A percentile compares a stretch with the other conserved stretches of the same genome.
phyloP scores from a whole-genome alignment of 2,797 vertebrate genomes.

The Acomys russatus region DNA sequence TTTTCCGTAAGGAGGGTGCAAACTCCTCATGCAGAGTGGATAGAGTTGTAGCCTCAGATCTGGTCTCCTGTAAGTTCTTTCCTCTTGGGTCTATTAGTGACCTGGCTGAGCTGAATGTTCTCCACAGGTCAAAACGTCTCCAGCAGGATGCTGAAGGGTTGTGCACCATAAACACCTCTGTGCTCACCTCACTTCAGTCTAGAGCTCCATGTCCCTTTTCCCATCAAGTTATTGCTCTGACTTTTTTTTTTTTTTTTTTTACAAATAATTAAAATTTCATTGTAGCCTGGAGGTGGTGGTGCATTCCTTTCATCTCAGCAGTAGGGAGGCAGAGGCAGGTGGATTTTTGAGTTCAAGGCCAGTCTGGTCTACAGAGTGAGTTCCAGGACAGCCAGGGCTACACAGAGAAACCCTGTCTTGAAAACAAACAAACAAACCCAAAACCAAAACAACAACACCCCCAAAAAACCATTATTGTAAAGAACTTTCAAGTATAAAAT shows the following conservation, averaged over 20 bases:
- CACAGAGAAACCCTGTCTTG: not conserved
- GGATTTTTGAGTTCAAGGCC: not conserved
- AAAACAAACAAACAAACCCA: not conserved
- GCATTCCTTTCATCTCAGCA: not conserved
- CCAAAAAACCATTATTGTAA: not conserved
- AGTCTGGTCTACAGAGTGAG: not conserved
- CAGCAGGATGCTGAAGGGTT: not conserved
- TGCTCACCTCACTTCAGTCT: not conserved
- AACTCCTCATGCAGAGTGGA: not conserved
- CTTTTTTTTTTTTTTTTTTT: not conserved
- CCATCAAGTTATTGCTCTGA: not conserved
- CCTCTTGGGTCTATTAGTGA: not conserved
- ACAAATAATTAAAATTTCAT: not conserved
- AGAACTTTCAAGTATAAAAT: not conserved
- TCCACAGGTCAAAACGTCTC: not conserved
- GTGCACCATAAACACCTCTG: not conserved
- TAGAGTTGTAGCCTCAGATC: not conserved
- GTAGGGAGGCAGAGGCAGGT: not conserved
- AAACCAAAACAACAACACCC: not conserved
- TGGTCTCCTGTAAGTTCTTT: not conserved
- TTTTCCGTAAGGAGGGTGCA: not conserved
- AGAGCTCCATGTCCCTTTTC: conserved; percentile 4
- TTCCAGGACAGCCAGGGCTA: not conserved
- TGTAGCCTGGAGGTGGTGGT: too few species aligned
- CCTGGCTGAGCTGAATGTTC: not conserved